phyloP scores from a whole-genome alignment of 2,888 invertebrate species.

The Cosmopolites sordidus region DNA sequence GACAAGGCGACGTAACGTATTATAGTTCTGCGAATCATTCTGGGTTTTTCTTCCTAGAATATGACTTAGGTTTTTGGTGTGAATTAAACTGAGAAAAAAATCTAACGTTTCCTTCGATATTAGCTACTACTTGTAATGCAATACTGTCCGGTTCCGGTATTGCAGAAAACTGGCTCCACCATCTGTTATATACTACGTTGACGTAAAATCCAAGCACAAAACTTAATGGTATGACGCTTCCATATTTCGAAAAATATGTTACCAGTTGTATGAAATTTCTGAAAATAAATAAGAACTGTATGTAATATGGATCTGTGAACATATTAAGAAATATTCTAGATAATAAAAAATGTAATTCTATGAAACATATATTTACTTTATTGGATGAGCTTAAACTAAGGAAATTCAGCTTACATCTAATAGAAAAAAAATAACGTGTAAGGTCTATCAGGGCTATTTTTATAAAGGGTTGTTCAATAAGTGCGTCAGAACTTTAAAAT shows the following conservation, averaged over 20 bases:
- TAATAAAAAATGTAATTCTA: too few relatives aligned
- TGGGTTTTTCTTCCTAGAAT: conserved; percentile 66
- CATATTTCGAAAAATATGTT: conserved; percentile 77
- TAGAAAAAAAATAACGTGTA: too few relatives aligned
- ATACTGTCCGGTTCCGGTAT: conserved; percentile 85
- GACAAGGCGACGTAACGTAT: conserved; percentile 77
- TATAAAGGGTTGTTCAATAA: too few relatives aligned
- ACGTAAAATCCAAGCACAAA: conserved; percentile 94
- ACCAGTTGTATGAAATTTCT: conserved; percentile 78
- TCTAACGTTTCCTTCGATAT: conserved; percentile 66
- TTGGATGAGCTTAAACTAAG: too few relatives aligned
- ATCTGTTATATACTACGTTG: conserved; percentile 84
- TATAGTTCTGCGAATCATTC: conserved; percentile 73
- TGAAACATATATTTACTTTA: too few relatives aligned
- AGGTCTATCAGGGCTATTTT: too few relatives aligned
- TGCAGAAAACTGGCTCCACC: conserved; percentile 78
- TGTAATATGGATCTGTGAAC: too few relatives aligned
- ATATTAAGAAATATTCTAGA: too few relatives aligned
- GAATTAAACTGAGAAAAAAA: background rate
- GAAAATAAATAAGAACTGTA: too few relatives aligned
- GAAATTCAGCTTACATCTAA: too few relatives aligned
- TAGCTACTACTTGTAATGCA: conserved; percentile 74
- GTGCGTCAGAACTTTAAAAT: too few relatives aligned
- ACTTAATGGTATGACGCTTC: conserved; percentile 81
- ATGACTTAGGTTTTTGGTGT: too few relatives aligned